Conservation (phyloP, 1,140 invertebrate species). For the Nebria ingens region DNA sequence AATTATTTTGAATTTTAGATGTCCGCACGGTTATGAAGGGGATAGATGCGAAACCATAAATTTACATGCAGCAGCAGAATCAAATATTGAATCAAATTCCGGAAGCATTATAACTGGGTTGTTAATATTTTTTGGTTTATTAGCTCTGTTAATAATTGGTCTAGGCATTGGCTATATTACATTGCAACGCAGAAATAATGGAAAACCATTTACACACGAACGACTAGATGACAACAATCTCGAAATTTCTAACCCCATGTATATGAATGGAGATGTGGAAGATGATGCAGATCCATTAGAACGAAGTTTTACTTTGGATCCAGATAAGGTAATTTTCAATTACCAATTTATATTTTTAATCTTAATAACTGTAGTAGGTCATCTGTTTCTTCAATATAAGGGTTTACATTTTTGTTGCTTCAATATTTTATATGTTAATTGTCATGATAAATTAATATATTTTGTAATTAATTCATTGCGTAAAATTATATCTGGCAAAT, state of each 20-base stretch:
- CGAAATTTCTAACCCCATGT: conserved; percentile 78
- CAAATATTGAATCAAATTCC: conserved; percentile 20
- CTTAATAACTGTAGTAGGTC: no score
- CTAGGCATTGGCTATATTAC: conserved; percentile 16
- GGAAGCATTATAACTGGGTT: conserved; percentile 7
- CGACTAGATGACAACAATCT: conserved; percentile 64
- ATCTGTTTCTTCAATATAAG: conserved; percentile 14
- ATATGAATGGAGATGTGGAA: conserved; percentile 55
- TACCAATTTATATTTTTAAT: no score
- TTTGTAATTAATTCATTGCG: conserved; percentile 11
- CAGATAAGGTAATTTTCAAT: conserved; percentile 52
- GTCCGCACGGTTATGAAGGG: conserved; percentile 17
- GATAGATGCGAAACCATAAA: conserved; percentile 7
- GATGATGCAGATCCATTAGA: conserved; percentile 47
- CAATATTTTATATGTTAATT: conserved; percentile 17
- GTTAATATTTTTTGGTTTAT: conserved; percentile 11
- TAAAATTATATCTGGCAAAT: no score
- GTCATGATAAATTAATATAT: conserved; percentile 18
- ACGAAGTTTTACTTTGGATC: conserved; percentile 40
- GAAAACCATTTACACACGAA: conserved; percentile 62
- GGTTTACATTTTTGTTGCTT: no score
- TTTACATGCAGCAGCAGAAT: conserved; percentile 7
- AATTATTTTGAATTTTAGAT: no score
- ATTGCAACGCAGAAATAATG: conserved; percentile 38
- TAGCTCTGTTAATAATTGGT: conserved; percentile 13